These are phyloP conservation scores for Anhinga anhinga DNA, from an alignment of 2,113 vertebrate species.

Conservation along the genomic window DNA sequence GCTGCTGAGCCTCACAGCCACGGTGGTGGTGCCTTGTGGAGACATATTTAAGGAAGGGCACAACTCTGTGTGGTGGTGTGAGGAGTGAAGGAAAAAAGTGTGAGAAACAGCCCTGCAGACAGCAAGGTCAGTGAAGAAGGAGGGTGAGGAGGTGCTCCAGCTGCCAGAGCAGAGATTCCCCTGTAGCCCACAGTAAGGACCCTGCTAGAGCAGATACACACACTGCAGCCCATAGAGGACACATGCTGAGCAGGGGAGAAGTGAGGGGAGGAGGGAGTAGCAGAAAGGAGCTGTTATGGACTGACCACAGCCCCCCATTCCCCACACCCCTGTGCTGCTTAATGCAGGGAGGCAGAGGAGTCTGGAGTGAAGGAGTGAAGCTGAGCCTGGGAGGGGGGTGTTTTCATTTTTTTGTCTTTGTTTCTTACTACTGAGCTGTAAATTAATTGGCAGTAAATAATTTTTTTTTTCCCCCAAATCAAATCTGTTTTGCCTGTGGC, in stretches of 20 bases:
- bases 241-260: neutral
- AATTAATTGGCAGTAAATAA: neutral
- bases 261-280: neutral
- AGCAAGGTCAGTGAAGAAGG: neutral
- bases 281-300: neutral
- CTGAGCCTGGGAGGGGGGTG: neutral
- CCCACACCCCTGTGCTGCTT: neutral
- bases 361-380: neutral
- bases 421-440: neutral
- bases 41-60: neutral
- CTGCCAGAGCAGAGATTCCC: neutral
- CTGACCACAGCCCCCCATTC: fast-evolving
- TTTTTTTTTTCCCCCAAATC: neutral
- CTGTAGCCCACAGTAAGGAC: neutral
- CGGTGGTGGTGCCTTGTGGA: fast-evolving
- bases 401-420: neutral
- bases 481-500: neutral
- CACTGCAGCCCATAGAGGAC: neutral
- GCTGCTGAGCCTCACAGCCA: neutral
- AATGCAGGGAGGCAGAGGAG: neutral
- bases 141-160: neutral
- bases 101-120: neutral
- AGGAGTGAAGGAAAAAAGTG: neutral
- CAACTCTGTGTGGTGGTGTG: fast-evolving
- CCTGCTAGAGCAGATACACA: fast-evolving